phyloP scores from a whole-genome alignment of 1,140 invertebrate genomes.

The Zophobas atratus region DNA sequence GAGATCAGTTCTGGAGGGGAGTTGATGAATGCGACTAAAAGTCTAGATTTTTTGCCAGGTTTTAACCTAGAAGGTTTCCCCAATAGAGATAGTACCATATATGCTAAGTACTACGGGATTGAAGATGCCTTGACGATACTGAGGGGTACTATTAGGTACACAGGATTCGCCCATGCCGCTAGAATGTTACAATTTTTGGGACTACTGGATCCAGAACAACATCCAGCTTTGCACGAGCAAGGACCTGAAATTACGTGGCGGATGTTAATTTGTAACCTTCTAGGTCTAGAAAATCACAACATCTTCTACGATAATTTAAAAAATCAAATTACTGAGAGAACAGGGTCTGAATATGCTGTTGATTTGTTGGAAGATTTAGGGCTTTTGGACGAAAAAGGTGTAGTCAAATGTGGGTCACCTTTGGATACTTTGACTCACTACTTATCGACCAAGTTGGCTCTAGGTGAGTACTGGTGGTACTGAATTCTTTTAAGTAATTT shows the following conservation, averaged over 20 bases:
- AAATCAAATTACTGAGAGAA: slow-evolving; percentile 81
- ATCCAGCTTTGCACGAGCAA: slow-evolving; percentile 91
- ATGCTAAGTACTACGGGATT: slow-evolving; percentile 90
- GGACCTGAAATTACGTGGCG: slow-evolving; percentile 98
- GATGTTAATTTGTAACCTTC: slow-evolving; percentile 87
- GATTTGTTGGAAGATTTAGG: slow-evolving; percentile 89
- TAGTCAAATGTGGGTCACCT: slow-evolving; percentile 89
- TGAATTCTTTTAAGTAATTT: background rate
- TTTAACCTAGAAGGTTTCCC: slow-evolving; percentile 97
- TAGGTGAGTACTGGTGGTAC: slow-evolving; percentile 72
- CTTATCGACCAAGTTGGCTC: slow-evolving; percentile 88
- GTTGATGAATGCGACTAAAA: slow-evolving; percentile 84
- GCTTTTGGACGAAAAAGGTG: slow-evolving; percentile 85
- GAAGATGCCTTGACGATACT: slow-evolving; percentile 90
- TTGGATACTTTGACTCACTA: slow-evolving; percentile 94
- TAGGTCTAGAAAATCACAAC: slow-evolving; percentile 87
- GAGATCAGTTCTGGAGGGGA: slow-evolving; percentile 93
- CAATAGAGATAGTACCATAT: slow-evolving; percentile 95
- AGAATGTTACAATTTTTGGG: slow-evolving; percentile 90
- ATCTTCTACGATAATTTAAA: slow-evolving; percentile 96
- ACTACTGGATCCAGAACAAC: slow-evolving; percentile 88
- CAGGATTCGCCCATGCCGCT: slow-evolving; percentile 92
- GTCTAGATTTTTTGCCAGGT: slow-evolving; percentile 94
- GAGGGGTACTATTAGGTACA: slow-evolving; percentile 75
- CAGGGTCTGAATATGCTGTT: slow-evolving; percentile 80